Conservation (phyloP, 2,888 invertebrate species). For the Tipula unca region DNA sequence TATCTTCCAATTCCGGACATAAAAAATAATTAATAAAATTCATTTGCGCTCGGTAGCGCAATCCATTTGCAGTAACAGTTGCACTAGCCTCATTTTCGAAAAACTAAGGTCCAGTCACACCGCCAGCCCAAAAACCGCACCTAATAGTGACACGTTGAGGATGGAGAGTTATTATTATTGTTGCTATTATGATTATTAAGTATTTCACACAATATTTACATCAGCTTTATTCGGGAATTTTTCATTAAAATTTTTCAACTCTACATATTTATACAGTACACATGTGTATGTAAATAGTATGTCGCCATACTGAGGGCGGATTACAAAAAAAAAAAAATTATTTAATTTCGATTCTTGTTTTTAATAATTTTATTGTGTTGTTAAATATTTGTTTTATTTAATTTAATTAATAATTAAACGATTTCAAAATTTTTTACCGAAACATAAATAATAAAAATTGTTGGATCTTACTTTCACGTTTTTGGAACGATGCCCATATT, state of each 20-base stretch:
- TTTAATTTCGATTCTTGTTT: neutral
- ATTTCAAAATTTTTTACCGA: neutral
- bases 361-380: neutral
- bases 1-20: too few relatives aligned
- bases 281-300: neutral
- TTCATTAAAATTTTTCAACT: neutral
- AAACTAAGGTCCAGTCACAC: too few relatives aligned
- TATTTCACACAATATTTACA: neutral
- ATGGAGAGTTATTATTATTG: neutral
- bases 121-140: too few relatives aligned
- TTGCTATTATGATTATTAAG: neutral
- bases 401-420: neutral
- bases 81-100: too few relatives aligned
- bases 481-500: neutral
- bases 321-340: too few relatives aligned
- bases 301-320: neutral
- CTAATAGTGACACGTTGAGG: too few relatives aligned
- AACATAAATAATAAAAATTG: neutral
- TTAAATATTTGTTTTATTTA: neutral
- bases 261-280: neutral
- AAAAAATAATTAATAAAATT: too few relatives aligned
- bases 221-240: neutral
- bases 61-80: too few relatives aligned
- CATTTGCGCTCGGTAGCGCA: too few relatives aligned
- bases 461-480: neutral